These are phyloP conservation scores for Hystrix brachyura DNA, from an alignment of 2,113 vertebrate genomes.

Conservation along the genomic window DNA sequence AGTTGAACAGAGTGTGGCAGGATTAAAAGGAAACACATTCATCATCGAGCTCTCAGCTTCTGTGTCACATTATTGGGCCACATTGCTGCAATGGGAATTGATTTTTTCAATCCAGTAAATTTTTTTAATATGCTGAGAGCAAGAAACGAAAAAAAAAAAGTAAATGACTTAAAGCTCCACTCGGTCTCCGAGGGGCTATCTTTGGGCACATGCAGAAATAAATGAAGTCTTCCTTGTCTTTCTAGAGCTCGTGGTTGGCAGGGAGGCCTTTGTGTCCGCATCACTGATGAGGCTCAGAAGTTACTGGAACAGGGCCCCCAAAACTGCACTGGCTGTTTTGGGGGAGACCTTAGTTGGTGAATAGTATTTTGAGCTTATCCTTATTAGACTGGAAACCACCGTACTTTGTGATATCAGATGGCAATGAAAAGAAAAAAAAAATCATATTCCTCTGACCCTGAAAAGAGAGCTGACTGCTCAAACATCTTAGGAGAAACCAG, in stretches of 20 bases:
- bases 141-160: background rate
- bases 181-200: background rate
- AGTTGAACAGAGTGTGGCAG: background rate
- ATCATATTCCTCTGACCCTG: background rate
- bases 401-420: background rate
- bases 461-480: slow-evolving; percentile 36
- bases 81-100: slow-evolving; percentile 48
- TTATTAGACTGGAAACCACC: background rate
- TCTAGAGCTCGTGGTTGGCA: background rate
- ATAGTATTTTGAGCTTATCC: background rate
- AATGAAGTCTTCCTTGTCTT: background rate
- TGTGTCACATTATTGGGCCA: slow-evolving; percentile 41
- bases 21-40: slow-evolving; percentile 35
- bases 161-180: background rate
- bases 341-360: background rate
- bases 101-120: slow-evolving; percentile 24
- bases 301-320: background rate
- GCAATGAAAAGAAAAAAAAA: background rate
- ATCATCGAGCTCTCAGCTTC: slow-evolving; percentile 30
- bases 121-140: slow-evolving; percentile 57
- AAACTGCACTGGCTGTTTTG: background rate
- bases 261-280: background rate
- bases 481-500: slow-evolving; percentile 27
- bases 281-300: background rate
- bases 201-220: background rate